Base-by-base conservation (phyloP, 2,113 vertebrate genomes). In the Anguilla rostrata region DNA sequence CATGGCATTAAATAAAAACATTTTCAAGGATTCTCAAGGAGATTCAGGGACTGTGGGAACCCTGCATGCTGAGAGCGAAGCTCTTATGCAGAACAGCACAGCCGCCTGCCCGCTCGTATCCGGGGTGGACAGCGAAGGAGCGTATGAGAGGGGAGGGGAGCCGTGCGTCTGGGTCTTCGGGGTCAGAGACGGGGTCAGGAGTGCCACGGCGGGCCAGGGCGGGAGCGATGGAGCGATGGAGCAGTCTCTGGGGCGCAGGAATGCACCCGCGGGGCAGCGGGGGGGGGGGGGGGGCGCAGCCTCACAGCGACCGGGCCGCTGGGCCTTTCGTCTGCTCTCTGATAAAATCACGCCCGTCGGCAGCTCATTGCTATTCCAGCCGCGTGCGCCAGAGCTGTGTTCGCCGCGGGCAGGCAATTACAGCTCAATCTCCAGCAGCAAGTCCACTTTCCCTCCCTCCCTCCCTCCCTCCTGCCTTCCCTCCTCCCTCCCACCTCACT, bases 341-440 rank as follows among this genome's bases (percentile, higher is more conserved):
- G 57, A 71, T 79, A 84, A 85, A 85, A 88, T 86, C 41, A 43
- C 90, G 89, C 88, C 83, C 90, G 4, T 86, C 46, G 88, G 83
- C 90, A 34, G 87, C 93, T 97, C 94, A 95, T 96, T 95, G 92
- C 88, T 94, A 97, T 97, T 97, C 97, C 91, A 90, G 89, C 83
- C 79, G 92, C 91, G 91, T 93, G 88, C 90, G 89, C 91, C 89
- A 93, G 94, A 94, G 90, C 93, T 94, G 94, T 93, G 94, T 94
- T 94, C 92, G 94, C 95, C 93, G 88, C 85, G 91, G 95, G 96
- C 94, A 91, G 94, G 95, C 95, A 95, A 97, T 97, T 97, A 96
- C 89, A 92, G 92, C 93, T 94, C 92, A 89, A 75, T 94, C 93
- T 95, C 94, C 92, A 87, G 93, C 91, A 93, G 94, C 88, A 91